phyloP scores from a whole-genome alignment of 2,113 vertebrate genomes.

The Neofelis nebulosa region DNA sequence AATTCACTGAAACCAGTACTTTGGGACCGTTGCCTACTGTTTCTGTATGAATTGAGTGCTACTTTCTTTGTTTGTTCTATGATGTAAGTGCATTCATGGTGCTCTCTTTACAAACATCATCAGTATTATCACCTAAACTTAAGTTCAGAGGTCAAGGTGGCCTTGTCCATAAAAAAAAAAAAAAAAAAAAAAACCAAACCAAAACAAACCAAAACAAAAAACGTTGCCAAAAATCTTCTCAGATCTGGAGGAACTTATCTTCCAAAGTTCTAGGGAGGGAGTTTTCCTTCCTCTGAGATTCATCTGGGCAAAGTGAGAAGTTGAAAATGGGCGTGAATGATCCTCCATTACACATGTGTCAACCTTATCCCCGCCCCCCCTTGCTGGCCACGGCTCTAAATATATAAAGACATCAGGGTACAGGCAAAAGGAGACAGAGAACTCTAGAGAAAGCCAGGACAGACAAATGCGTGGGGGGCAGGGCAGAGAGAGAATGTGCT shows the following conservation, averaged over 20 bases:
- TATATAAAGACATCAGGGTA: not conserved
- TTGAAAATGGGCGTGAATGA: not conserved
- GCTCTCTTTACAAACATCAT: not conserved
- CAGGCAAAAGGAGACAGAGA: slow-evolving; percentile 73
- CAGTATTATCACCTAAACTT: not conserved
- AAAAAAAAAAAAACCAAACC: no score
- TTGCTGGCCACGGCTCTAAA: not conserved
- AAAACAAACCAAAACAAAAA: not conserved
- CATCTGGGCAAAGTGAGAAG: not conserved
- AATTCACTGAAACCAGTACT: not conserved
- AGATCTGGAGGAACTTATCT: not conserved
- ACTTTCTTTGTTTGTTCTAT: not conserved
- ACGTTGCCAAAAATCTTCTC: not conserved
- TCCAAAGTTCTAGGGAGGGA: not conserved
- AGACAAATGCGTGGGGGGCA: not conserved
- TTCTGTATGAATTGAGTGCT: not conserved
- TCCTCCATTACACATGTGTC: not conserved
- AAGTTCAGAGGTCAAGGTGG: not conserved
- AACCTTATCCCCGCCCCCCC: not conserved
- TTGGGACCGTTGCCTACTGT: not conserved
- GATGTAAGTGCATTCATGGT: not conserved
- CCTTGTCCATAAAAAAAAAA: not conserved
- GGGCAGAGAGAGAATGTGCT: no score
- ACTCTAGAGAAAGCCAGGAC: not conserved
- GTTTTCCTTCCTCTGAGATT: slow-evolving; percentile 29